Evolutionary conservation across 2,888 invertebrate genomes (phyloP).

Genomic region (Nomada flava): DNA sequence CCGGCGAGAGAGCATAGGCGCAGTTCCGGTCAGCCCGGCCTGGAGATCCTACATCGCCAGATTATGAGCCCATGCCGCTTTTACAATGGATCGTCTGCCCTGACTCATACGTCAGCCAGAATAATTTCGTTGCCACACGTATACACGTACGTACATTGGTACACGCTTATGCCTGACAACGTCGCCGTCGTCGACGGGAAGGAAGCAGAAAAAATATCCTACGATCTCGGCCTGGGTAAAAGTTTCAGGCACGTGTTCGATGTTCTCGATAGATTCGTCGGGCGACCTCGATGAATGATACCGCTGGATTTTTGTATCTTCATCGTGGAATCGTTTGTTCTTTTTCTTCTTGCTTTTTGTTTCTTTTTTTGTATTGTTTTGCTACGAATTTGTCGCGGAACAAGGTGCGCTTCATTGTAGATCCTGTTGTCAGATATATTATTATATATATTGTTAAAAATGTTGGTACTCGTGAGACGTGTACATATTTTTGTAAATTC

Average conservation of each 20-base stretch:
- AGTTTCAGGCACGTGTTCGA: conserved; percentile 37
- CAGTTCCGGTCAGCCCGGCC: conserved; percentile 83
- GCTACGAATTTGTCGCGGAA: no score
- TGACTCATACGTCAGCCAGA: conserved; percentile 79
- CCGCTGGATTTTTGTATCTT: not conserved
- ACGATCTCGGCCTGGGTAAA: conserved; percentile 22
- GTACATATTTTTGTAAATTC: no score
- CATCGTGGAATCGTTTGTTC: not conserved
- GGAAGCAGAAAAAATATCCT: conserved; percentile 11
- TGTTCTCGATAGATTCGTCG: conserved; percentile 24
- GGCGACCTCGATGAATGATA: conserved; percentile 26
- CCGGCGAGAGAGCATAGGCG: conserved; percentile 83
- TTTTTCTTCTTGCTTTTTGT: not conserved
- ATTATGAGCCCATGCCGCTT: conserved; percentile 81
- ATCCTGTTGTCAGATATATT: no score
- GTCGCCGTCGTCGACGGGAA: conserved; percentile 43
- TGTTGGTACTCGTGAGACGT: no score
- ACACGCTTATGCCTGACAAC: no score
- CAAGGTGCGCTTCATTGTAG: no score
- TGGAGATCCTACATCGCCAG: conserved; percentile 83
- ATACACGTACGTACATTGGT: not conserved
- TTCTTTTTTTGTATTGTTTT: not conserved
- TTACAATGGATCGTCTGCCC: conserved; percentile 81
- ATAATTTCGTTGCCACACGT: conserved; percentile 73
- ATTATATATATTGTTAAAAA: no score